A percentile compares a stretch with the other conserved stretches of the same genome.
Evolutionary conservation across 1,140 invertebrate species (phyloP).

Genomic region (Papilio dardanus): DNA sequence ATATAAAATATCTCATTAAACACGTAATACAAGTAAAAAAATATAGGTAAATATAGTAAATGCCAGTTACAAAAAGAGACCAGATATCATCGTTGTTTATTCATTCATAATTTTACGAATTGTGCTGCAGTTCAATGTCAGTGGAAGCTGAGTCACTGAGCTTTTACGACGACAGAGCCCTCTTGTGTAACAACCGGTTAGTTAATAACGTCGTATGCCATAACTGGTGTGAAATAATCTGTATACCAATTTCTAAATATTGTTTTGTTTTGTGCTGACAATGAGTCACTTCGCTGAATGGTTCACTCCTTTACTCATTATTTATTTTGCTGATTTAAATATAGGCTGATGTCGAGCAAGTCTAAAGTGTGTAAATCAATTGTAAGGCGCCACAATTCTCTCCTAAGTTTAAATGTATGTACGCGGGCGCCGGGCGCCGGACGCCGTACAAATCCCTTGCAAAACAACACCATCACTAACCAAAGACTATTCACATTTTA

Average conservation of each 20-base stretch:
- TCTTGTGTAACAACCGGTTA: background rate
- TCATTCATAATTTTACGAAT: background rate
- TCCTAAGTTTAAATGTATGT: background rate
- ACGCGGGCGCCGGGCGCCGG: background rate
- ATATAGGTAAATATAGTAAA: background rate
- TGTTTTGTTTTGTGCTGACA: background rate
- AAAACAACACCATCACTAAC: conserved; percentile 8
- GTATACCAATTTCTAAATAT: background rate
- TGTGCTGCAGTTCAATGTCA: background rate
- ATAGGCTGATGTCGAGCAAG: background rate
- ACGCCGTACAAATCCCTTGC: background rate
- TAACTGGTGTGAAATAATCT: background rate
- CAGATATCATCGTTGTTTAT: background rate
- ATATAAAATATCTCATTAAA: too few relatives aligned
- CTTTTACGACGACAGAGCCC: background rate
- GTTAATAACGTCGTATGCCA: background rate
- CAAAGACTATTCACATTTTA: background rate
- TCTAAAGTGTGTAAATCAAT: conserved; percentile 2
- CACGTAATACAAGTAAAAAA: too few relatives aligned
- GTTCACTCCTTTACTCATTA: background rate
- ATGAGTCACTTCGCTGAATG: background rate
- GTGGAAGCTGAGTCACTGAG: background rate
- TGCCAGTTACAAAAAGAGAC: background rate
- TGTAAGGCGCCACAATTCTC: background rate
- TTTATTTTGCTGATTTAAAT: background rate